Conservation (phyloP, 1,140 invertebrate species). For the Brachionus angularis region DNA sequence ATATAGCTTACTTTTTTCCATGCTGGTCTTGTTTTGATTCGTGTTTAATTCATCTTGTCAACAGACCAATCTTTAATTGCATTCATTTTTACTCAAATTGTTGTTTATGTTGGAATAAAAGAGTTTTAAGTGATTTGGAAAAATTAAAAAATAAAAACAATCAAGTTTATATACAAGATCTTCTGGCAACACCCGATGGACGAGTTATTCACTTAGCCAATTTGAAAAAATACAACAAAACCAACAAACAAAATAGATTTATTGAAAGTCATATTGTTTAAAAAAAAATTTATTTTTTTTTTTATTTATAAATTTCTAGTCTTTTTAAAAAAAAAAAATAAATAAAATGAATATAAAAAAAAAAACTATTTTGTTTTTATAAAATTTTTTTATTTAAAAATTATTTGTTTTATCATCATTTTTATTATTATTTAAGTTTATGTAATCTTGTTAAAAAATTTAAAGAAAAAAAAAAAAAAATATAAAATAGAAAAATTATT, state of each 20-base stretch:
- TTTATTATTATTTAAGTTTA: no score
- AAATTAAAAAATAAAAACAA: background rate
- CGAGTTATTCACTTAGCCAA: background rate
- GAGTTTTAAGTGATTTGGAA: background rate
- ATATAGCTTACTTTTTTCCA: constrained; percentile 6
- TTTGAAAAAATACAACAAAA: background rate
- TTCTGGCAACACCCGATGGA: constrained; percentile 4
- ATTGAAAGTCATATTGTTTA: constrained; percentile 1
- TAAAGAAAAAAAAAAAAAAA: background rate
- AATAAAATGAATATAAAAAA: no score
- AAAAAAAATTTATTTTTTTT: background rate
- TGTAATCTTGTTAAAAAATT: no score
- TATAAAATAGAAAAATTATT: background rate
- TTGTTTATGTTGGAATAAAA: constrained; percentile 7
- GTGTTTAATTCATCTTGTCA: background rate
- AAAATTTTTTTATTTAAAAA: no score
- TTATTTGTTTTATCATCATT: no score
- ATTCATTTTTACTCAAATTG: constrained; percentile 1
- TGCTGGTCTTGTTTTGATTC: background rate
- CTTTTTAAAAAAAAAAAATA: background rate
- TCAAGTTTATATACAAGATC: constrained; percentile 6
- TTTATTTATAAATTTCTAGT: background rate
- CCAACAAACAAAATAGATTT: no score
- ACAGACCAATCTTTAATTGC: background rate
- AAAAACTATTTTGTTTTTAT: no score